Base-by-base conservation (phyloP, 2,888 invertebrate species). In the Oligia strigilis region DNA sequence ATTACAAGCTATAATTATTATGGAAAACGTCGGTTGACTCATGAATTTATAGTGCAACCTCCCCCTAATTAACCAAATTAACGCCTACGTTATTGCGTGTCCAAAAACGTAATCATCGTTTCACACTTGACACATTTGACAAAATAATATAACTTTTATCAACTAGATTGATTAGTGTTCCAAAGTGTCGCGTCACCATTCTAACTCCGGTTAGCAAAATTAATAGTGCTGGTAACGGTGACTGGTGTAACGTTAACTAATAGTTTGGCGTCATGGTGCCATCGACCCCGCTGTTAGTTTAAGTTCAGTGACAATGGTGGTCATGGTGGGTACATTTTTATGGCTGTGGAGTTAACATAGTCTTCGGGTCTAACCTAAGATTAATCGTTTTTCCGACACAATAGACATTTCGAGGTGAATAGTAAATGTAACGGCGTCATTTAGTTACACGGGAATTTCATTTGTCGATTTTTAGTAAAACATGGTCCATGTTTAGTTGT, bases 211-310 rank as follows among this genome's bases (percentile, higher is more conserved):
- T 80, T 83, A 77, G 80, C 84, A 78, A 79, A 80, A 79, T 85
- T 79, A 87, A 87, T 83, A 81, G 86, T 75, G 81, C 69, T 71
- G 80, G 87, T 88, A 88, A 88, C 62, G 78, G 72, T 89, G 89
- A 88, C 88, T 89, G 36, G 81, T 40, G 40, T 69, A 76, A 79
- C 72, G 70, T 76, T 84, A 87, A 89, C 86, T 87, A 80, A 87
- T 88, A 88, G 89, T 87, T 79, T 71, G 75, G 49, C 71, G 82
- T 86, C 86, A 83, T 29, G 80, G 84, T 86, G 89, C 74, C 84
- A 81, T 70, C 77, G 81, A 80, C 81, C 86, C 40, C 60, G 65
- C 55, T 77, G 75, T 77, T 79, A 67, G 77, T 82, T 77, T 73
- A 75, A 65, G 58, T 75, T 74, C 60, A 55, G 70, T 75, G 66